Base-by-base conservation (phyloP, 2,797 vertebrate species). In the Oceanodroma leucorhoa region DNA sequence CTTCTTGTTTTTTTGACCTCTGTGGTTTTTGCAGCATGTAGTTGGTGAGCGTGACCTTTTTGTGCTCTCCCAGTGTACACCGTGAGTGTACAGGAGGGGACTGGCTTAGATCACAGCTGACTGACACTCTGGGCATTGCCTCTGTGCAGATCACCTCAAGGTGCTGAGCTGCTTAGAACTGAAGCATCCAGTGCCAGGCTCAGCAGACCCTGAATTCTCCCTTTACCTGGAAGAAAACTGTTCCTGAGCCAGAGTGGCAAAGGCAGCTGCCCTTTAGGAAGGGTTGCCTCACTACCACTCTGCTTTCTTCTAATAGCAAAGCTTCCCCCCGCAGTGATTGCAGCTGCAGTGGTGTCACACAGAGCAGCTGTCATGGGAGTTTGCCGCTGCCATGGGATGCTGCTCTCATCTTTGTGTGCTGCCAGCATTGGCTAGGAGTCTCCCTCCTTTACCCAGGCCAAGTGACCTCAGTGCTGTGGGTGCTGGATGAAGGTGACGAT, bases 51-150 rank as follows among this genome's bases (percentile, higher is more conserved):
- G 12, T 45, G 32, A 65, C 16, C 27, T 23, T 78, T 81, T 38
- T 54, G 32, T 78, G 21, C 46, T 79, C 32, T 78, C 24, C 46
- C 57, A 51, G 45, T 9, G 11, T 14, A 67, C 12, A 58, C 19
- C 26, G 7, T 0, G 10, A 54, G 22, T 0, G 0, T 51, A 18
- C 21, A 90, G 45, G 30, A 77, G 18, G 45, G 10, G 16, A 24
- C 50, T 61, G 45, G 21, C 53, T 80, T 62, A 10, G 30, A 9
- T 55, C 60, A 10, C 36, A 64, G 48, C 40, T 73, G 73, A 24
- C 43, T 73, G 57, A 22, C 16, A 50, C 16, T 15, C 30, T 65
- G 58, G 38, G 3, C 16, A 2, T 57, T 55, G 70, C 41, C 38
- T 75, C 48, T 64, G 67, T 30, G 29, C 34, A 50, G 20, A 14